Base-by-base conservation (phyloP, 2,888 invertebrate species). In the Spisula subtruncata region DNA sequence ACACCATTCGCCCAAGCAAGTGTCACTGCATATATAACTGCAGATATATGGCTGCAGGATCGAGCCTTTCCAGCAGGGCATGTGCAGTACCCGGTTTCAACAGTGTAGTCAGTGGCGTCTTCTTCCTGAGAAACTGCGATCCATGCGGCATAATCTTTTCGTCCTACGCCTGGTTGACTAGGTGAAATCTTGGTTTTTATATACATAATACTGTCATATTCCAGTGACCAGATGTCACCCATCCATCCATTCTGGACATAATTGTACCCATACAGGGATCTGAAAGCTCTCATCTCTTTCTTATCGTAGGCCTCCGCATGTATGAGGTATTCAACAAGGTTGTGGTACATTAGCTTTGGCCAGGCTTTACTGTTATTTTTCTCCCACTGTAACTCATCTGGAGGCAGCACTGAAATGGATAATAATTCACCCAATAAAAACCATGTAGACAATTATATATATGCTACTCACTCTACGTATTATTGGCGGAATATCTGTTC, bases 231-330 rank as follows among this genome's bases (percentile, higher is more conserved):
- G 2, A 71, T 71, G 71, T 32, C 32, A 5, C 32, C 14, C 71
- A 71, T 71, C 71, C 29, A 71, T 6, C 71, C 71, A 12, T 80
- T 86, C 46, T 88, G 84, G 0, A 88, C 88, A 84, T 89, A 91
- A 46, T 91, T 88, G 46, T 88, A 88, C 8, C 79, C 88, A 90
- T 88, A 91, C 25, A 82, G 41, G 5, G 88, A 71, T 12, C 88
- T n/a, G 32, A 91, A 91, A 0, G 89, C 51, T 35, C 81, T 83
- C 89, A 91, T 85, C 14, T 35, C 48, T n/a, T 71, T 48, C n/a
- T 20, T 14, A 2, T 81, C 48, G 48, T 35, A 81, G 1, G 81
- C 41, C 41, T 81, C 6, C 1, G 29, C 20, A 35, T 35, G 35
- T 32, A 25, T 79, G 0, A 79, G 8, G 20, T 79, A 79, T 0